Base-by-base conservation (phyloP, 2,888 invertebrate species). In the Nemoura dubitans region DNA sequence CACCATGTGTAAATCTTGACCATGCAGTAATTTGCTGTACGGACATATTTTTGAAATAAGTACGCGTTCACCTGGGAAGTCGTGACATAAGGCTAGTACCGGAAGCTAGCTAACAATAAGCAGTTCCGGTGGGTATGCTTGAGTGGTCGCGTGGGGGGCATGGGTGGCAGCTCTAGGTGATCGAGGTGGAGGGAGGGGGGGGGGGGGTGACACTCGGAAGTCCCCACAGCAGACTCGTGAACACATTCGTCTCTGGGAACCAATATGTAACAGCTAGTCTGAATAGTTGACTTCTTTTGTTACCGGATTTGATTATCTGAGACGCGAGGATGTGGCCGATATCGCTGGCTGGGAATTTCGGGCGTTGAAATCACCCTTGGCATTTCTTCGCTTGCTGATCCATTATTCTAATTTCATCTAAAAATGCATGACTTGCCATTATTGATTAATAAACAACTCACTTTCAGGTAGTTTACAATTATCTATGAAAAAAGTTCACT, bases 101-200 rank as follows among this genome's bases (percentile, higher is more conserved):
- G 84, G 84, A 84, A 84, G 25, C 28, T 25, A 21, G 84, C 43
- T 43, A 78, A 83, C 83, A 83, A 83, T 83, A 83, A 84, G 84
- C 76, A 84, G 84, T 84, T 84, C 84, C 84, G 84, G 84, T 76
- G 28, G 7, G 28, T 43, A 76, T 76, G 84, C 84, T 27, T 59
- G 59, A 27, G 84, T 76, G 84, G 27, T 43, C 84, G 59, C 84
- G 59, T 59, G 59, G 59, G 59, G 59, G 59, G 59, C 21, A 21
- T 59, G 59, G 59, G 59, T 59, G 59, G 59, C 21, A 59, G 59
- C 59, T 10, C 3, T 59, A 36, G 59, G 59, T 59, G 59, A 59
- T 59, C 59, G 36, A 36, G 36, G 36, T 3, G 10, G 36, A 10
- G 36, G 36, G 36, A 21, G 10, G 59, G 59, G 59, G 59, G 59